Conservation (phyloP, 2,888 invertebrate genomes). For the Phorcus lineatus region DNA sequence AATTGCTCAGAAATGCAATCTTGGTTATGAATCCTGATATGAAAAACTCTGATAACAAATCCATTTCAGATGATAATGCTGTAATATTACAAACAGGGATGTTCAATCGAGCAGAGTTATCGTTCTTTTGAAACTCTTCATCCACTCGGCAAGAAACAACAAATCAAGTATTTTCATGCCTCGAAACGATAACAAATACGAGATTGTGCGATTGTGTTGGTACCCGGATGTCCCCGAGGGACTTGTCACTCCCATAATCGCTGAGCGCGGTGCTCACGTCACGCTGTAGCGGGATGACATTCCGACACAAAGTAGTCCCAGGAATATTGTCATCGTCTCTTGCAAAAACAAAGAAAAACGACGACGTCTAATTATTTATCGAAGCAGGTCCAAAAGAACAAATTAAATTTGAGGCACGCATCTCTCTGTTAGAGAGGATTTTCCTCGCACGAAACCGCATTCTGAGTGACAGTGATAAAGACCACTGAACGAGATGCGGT, state of each 20-base stretch:
- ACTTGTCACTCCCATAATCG: neutral
- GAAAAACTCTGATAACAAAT: no score
- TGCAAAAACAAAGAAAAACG: neutral
- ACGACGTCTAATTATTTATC: neutral
- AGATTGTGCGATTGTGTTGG: no score
- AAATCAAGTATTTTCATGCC: no score
- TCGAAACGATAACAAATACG: no score
- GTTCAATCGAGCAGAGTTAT: no score
- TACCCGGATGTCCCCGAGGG: neutral
- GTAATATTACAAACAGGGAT: no score
- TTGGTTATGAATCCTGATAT: no score
- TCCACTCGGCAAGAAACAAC: no score
- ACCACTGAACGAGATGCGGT: neutral
- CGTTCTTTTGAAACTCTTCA: no score
- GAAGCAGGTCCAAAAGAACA: neutral
- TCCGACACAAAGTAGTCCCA: neutral
- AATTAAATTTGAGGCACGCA: neutral
- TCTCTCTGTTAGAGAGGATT: neutral
- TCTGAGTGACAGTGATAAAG: neutral
- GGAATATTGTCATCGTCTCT: neutral
- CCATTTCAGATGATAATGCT: no score
- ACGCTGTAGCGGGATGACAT: neutral
- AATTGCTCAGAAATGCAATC: no score
- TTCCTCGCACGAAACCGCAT: neutral
- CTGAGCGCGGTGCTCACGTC: neutral